phyloP scores from a whole-genome alignment of 1,140 invertebrate genomes.

The Ditylenchus dipsaci region DNA sequence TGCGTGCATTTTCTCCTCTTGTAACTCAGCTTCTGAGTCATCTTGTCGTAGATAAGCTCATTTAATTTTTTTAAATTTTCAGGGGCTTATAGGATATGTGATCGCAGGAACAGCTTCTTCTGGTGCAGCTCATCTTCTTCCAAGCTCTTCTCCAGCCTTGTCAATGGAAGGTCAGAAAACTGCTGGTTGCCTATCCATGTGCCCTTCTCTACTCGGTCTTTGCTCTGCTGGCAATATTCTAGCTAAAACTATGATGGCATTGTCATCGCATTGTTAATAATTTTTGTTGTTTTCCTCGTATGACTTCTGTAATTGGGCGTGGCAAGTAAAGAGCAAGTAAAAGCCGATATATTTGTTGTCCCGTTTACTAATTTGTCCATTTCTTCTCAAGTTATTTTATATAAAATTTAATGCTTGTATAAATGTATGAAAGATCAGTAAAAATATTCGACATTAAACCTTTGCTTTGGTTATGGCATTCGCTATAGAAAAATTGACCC shows the following conservation, averaged over 20 bases:
- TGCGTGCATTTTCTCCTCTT: too few species aligned
- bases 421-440: too few species aligned
- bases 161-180: conserved; percentile 81
- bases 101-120: conserved; percentile 71
- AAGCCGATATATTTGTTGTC: too few species aligned
- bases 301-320: background rate
- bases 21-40: background rate
- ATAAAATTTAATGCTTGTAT: too few species aligned
- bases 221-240: conserved; percentile 86
- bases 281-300: background rate
- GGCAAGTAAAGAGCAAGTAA: background rate
- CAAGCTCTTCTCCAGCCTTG: conserved; percentile 82
- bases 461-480: too few species aligned
- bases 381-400: too few species aligned
- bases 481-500: too few species aligned
- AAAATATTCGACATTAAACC: too few species aligned
- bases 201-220: conserved; percentile 90
- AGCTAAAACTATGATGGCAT: too few species aligned
- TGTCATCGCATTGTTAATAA: background rate
- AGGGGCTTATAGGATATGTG: conserved; percentile 70
- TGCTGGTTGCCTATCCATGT: conserved; percentile 89
- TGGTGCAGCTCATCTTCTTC: conserved; percentile 89
- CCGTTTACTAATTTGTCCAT: too few species aligned
- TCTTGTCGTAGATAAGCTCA: too few species aligned
- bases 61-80: conserved; percentile 49